Evolutionary conservation across 2,113 vertebrate species (phyloP).

Genomic region (Myotis brandtii): DNA sequence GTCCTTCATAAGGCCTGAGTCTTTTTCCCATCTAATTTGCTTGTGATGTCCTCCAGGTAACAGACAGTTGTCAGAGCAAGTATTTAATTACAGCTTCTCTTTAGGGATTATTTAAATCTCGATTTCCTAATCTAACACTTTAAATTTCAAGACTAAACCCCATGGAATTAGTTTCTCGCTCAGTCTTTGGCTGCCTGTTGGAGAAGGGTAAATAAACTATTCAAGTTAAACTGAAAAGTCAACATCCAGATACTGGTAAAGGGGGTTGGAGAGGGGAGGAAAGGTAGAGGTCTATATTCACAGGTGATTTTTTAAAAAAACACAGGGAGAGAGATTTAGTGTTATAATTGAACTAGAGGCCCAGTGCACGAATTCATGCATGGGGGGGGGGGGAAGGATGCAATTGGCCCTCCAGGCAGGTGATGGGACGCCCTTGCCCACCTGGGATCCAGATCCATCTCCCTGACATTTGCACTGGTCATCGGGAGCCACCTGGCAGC

Average conservation of each 20-base stretch:
- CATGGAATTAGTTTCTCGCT: not conserved
- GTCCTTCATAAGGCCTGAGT: not conserved
- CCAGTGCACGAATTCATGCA: no score
- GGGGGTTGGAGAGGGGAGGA: not conserved
- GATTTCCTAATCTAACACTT: not conserved
- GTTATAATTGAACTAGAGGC: not conserved
- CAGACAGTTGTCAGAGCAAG: not conserved
- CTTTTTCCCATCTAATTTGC: not conserved
- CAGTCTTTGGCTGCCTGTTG: not conserved
- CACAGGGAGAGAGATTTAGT: not conserved
- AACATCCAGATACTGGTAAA: not conserved
- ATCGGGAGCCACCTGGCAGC: no score
- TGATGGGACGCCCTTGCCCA: no score
- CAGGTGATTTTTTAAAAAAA: not conserved
- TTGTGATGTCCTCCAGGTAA: not conserved
- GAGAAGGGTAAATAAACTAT: not conserved
- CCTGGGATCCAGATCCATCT: no score
- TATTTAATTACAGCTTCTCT: not conserved
- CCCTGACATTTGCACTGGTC: no score
- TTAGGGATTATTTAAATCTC: slow-evolving; percentile 1
- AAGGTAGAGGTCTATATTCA: not conserved
- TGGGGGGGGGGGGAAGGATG: no score
- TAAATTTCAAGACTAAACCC: not conserved
- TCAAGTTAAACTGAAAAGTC: not conserved
- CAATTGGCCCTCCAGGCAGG: no score